Evolutionary conservation across 2,888 invertebrate genomes (phyloP), one percentile per base, ranked within the genome.

Genomic region (Monopis laevigella): DNA sequence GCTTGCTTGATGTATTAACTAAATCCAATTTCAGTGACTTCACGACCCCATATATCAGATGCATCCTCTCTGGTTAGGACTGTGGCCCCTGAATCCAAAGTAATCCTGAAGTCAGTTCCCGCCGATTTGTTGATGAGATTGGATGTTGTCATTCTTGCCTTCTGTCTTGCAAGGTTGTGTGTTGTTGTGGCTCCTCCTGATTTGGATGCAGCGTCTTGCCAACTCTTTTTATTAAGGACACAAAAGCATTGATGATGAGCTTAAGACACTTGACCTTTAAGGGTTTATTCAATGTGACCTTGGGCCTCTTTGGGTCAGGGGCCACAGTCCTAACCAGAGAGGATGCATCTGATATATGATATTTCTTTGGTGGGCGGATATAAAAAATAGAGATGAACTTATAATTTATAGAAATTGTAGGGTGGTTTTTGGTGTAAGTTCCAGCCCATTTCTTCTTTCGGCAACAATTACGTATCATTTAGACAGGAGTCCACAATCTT

Each of bases 291-390:
- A n/a, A n/a, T n/a, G n/a, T n/a, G n/a, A n/a, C n/a, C n/a, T n/a
- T n/a, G n/a, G n/a, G n/a, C n/a, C n/a, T n/a, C n/a, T n/a, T n/a
- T n/a, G n/a, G n/a, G n/a, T n/a, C n/a, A n/a, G n/a, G n/a, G n/a
- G n/a, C n/a, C n/a, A n/a, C n/a, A n/a, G n/a, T n/a, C n/a, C n/a
- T n/a, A n/a, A n/a, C n/a, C n/a, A n/a, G n/a, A n/a, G n/a, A n/a
- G n/a, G n/a, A n/a, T n/a, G n/a, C n/a, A n/a, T n/a, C n/a, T n/a
- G n/a, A n/a, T n/a, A n/a, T n/a, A n/a, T n/a, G n/a, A n/a, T n/a
- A n/a, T n/a, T n/a, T n/a, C n/a, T n/a, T n/a, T 53, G 54, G 53
- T 47, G 32, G 32, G 7, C 12, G 12, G 41, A 41, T 21, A 10
- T 18, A 5, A 24, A 19, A 21, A 24, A 14, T 2, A 24, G 3